Evolutionary conservation across 2,113 vertebrate genomes (phyloP).

Genomic region (Nycticorax nycticorax): DNA sequence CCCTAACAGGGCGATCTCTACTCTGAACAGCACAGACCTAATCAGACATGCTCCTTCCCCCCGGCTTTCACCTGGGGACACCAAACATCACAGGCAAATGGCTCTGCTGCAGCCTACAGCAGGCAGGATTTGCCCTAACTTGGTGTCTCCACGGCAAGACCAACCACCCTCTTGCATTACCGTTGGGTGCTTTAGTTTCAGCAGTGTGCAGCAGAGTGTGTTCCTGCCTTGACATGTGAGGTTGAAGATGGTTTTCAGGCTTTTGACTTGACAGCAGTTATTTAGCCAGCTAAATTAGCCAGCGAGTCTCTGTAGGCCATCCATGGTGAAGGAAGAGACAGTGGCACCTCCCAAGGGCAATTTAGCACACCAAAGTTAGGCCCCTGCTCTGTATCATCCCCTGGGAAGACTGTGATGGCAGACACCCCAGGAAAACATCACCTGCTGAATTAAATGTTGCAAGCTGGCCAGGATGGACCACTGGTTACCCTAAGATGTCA

Average conservation of each 20-base stretch:
- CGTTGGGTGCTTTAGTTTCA: neutral
- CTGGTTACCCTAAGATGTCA: neutral
- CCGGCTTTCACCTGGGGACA: neutral
- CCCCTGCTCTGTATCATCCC: neutral
- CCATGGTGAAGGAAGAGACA: neutral
- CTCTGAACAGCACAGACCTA: neutral
- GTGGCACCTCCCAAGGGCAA: neutral
- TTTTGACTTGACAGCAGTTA: neutral
- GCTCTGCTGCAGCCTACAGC: neutral
- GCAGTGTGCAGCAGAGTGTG: neutral
- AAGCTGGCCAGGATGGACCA: neutral
- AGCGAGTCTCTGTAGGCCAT: neutral
- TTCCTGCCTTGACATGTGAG: neutral
- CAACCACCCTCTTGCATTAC: neutral
- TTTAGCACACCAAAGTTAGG: neutral
- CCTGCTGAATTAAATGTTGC: neutral
- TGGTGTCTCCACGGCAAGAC: neutral
- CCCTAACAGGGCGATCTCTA: accelerated
- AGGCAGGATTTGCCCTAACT: neutral
- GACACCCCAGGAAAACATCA: neutral
- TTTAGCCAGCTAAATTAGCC: neutral
- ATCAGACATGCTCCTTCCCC: neutral
- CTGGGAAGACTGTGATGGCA: neutral
- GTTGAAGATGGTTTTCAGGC: neutral
- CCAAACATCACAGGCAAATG: neutral